Evolutionary conservation across 2,797 vertebrate genomes (phyloP).

Genomic region (Macropodus opercularis): DNA sequence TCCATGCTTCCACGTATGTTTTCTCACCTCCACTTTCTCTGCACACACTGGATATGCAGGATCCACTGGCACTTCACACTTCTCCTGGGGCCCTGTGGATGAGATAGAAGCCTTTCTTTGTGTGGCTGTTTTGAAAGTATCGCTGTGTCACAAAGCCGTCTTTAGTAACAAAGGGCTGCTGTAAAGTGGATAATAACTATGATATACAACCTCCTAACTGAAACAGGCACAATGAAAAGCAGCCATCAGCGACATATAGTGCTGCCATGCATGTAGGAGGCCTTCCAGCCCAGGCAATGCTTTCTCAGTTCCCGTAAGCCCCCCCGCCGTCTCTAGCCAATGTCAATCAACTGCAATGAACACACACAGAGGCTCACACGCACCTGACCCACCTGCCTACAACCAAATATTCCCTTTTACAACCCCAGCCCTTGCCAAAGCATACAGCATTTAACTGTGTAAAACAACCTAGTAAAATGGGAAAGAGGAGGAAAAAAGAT

Average conservation of each 20-base stretch:
- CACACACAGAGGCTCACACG: conserved; percentile 46
- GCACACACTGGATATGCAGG: conserved; percentile 71
- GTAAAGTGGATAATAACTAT: conserved; percentile 52
- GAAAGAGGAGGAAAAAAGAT: conserved; percentile 43
- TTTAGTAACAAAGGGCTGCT: conserved; percentile 44
- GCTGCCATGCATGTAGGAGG: conserved; percentile 49
- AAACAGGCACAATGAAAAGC: conserved; percentile 42
- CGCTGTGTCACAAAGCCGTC: conserved; percentile 26
- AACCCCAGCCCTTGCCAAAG: conserved; percentile 60
- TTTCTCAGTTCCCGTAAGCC: conserved; percentile 69
- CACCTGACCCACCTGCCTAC: conserved; percentile 71
- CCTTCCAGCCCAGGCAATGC: conserved; percentile 51
- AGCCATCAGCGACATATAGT: conserved; percentile 31
- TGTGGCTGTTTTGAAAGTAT: conserved; percentile 31
- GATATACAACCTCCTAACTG: conserved; percentile 47
- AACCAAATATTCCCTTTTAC: conserved; percentile 64
- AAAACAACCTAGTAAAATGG: conserved; percentile 70
- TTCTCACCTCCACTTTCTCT: conserved; percentile 79
- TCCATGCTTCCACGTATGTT: conserved; percentile 21
- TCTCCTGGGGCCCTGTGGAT: conserved; percentile 53
- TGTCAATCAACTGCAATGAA: conserved; percentile 70
- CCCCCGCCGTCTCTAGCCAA: conserved; percentile 57
- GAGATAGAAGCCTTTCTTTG: conserved; percentile 32
- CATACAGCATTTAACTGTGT: conserved; percentile 66
- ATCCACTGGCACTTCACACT: conserved; percentile 72